These are phyloP conservation scores for Drosophila gaucha DNA, from an alignment of 2,888 invertebrate species.

Conservation along the genomic window DNA sequence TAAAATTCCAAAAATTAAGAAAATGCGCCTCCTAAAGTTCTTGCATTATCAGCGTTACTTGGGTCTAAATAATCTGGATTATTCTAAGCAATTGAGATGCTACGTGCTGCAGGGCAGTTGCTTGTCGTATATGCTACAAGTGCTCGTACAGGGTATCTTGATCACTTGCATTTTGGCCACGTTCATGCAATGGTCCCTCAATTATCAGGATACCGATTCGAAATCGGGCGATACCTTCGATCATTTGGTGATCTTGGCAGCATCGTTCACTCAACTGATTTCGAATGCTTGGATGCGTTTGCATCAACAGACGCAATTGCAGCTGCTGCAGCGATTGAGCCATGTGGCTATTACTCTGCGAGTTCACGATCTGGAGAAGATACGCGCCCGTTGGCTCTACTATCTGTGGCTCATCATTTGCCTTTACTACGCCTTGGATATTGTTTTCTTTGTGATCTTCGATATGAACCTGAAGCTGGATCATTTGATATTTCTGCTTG, in stretches of 20 bases:
- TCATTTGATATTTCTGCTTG: constrained; percentile 11
- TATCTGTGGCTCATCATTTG: constrained; percentile 31
- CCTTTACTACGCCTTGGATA: constrained; percentile 15
- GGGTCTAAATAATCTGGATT: constrained; percentile 46
- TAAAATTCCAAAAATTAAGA: neutral
- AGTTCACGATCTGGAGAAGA: neutral
- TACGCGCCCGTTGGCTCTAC: constrained; percentile 19
- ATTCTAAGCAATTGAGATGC: neutral
- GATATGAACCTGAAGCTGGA: neutral
- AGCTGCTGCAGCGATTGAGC: constrained; percentile 28
- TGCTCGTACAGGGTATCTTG: constrained; percentile 22
- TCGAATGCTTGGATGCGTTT: constrained; percentile 48
- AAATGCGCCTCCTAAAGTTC: constrained; percentile 35
- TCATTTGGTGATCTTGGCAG: constrained; percentile 40
- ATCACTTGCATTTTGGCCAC: constrained; percentile 18
- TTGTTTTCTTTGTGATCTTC: neutral
- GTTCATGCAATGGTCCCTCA: constrained; percentile 11
- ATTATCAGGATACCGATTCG: constrained; percentile 25
- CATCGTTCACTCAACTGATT: constrained; percentile 34
- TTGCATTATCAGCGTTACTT: constrained; percentile 56
- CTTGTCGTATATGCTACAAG: neutral
- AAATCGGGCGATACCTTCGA: constrained; percentile 34
- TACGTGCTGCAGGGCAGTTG: constrained; percentile 31
- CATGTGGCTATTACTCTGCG: constrained; percentile 4
- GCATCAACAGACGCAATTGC: constrained; percentile 40